phyloP scores from a whole-genome alignment of 2,888 invertebrate species.

The Sphecodes monilicornis region DNA sequence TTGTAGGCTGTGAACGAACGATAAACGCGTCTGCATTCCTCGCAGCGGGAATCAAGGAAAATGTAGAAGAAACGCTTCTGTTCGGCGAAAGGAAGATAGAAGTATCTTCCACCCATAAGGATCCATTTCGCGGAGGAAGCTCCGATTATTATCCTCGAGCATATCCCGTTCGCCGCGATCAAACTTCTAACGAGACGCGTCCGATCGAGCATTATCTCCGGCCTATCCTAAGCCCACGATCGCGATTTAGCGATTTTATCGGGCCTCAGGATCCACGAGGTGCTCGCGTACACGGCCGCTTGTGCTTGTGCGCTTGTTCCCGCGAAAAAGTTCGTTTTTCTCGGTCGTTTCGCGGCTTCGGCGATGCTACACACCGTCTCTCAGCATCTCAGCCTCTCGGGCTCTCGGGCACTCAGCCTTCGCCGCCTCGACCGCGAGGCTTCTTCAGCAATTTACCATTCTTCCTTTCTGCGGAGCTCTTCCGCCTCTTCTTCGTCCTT shows the following conservation, averaged over 20 bases:
- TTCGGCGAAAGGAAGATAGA: not conserved
- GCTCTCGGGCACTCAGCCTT: not conserved
- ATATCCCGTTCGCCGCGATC: slow-evolving; percentile 3
- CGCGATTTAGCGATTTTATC: slow-evolving; percentile 37
- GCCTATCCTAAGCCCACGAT: not conserved
- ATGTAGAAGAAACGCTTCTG: not conserved
- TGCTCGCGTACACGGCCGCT: not conserved
- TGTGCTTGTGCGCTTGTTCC: not conserved
- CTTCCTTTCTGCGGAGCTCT: slow-evolving; percentile 58
- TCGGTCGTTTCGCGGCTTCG: slow-evolving; percentile 32
- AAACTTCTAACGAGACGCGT: slow-evolving; percentile 10
- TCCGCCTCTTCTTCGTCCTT: slow-evolving; percentile 60
- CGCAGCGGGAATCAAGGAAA: not conserved
- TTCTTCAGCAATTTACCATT: slow-evolving; percentile 61
- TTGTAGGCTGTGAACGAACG: not conserved
- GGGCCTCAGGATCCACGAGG: not conserved
- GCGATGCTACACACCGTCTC: not conserved
- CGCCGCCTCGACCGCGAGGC: slow-evolving; percentile 47
- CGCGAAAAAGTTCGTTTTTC: slow-evolving; percentile 36
- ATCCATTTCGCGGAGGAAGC: slow-evolving; percentile 5
- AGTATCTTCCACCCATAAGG: not conserved
- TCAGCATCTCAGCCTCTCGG: not conserved
- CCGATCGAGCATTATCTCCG: slow-evolving; percentile 2
- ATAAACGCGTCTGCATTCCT: not conserved
- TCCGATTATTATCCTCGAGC: not conserved